Evolutionary conservation across 2,113 vertebrate genomes (phyloP).

Genomic region (Psilopsiagon aymara): DNA sequence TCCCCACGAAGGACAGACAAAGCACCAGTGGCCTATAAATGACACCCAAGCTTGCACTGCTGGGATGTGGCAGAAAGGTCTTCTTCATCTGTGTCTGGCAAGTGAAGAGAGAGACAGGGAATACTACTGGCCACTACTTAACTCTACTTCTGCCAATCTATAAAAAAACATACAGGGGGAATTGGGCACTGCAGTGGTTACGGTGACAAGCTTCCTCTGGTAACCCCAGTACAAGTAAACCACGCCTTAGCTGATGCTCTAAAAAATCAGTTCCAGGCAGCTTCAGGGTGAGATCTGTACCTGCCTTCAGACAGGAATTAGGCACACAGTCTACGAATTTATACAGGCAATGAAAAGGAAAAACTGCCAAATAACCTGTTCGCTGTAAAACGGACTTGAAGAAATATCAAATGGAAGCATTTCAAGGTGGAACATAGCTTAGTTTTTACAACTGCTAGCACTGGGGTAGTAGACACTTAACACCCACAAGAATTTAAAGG

Average conservation of each 20-base stretch:
- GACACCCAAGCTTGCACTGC: neutral
- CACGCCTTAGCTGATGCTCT: neutral
- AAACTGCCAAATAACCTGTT: slow-evolving; percentile 17
- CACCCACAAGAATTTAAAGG: slow-evolving; percentile 57
- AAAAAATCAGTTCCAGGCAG: neutral
- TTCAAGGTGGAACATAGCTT: slow-evolving; percentile 9
- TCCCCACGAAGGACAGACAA: neutral
- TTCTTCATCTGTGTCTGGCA: neutral
- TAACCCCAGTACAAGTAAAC: neutral
- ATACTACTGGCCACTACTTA: neutral
- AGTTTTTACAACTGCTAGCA: neutral
- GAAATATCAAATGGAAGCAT: slow-evolving; percentile 21
- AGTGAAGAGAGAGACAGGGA: neutral
- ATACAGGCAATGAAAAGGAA: neutral
- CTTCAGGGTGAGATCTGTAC: neutral
- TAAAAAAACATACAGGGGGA: neutral
- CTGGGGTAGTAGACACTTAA: slow-evolving; percentile 18
- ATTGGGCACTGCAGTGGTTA: neutral
- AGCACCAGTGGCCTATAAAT: neutral
- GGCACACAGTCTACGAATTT: slow-evolving; percentile 7
- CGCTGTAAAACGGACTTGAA: neutral
- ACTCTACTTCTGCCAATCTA: neutral
- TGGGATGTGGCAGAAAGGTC: neutral
- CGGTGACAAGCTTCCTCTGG: neutral
- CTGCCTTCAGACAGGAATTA: slow-evolving; percentile 14